Base-by-base conservation (phyloP, 2,888 invertebrate genomes). In the Erpobdella octoculata region DNA sequence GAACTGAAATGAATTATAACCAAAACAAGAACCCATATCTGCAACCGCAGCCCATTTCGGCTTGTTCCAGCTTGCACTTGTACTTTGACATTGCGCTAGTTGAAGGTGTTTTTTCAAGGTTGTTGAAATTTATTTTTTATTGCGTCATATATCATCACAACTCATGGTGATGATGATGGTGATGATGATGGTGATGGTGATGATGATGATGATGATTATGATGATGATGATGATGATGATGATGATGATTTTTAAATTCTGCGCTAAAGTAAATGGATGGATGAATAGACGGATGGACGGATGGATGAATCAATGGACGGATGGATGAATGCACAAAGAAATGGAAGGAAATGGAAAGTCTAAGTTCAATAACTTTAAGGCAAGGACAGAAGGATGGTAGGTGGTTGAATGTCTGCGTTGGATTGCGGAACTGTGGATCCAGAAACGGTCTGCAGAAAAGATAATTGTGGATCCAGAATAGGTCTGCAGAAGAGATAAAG, bases 161-260 rank as follows among this genome's bases (percentile, higher is more conserved):
- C n/a, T n/a, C n/a, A n/a, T n/a, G n/a, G 5, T 46, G 46, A 46
- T 46, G 5, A 46, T 5, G 46, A 46, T 46, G 46, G 21, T 46
- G 46, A 46, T 46, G 53, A 65, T 65, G 65, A 65, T 65, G 65
- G 35, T 65, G 65, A 65, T 65, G 65, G 37, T 66, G 66, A 37
- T 37, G 66, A 37, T 66, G 37, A 37, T 66, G 37, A 37, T 66
- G 66, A 66, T 66, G 66, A 66, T 66, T 12, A 66, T 66, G 66
- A 66, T 37, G 66, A 66, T 66, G 66, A 37, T 37, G 66, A 37
- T 66, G 66, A 66, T 66, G 37, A 66, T 66, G 66, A 66, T 66
- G 37, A 66, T 38, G 59, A 66, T 66, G 37, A 66, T 38, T 9
- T 37, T 38, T 36, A 66, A 41, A 41, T 9, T 12, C 41, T 41